Base-by-base conservation (phyloP, 1,140 invertebrate genomes). In the Bombus impatiens region DNA sequence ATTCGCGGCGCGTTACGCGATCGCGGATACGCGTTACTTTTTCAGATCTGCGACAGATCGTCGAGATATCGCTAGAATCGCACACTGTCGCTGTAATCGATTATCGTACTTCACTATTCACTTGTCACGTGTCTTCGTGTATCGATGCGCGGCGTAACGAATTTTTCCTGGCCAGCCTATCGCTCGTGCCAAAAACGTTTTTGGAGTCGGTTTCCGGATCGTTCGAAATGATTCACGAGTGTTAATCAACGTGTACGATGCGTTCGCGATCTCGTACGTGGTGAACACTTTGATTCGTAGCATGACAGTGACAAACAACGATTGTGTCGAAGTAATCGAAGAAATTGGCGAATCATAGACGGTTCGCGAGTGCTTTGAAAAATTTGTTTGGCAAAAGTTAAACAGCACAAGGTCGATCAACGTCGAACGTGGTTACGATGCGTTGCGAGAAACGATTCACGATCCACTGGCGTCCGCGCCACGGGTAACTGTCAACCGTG, bases 381-480 rank as follows among this genome's bases (percentile, higher is more conserved):
- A 59, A 72, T 62, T 62, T 70, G 37, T 57, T 82, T 89, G 88
- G 80, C 88, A 89, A 89, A 65, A 89, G 65, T 86, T 78, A 80
- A 84, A 72, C 72, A n/a, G 88, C 84, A 86, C 88, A 89, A 89
- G 88, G 88, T 89, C 88, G 84, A 77, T 13, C 80, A 59, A 82
- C 72, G 82, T 80, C 82, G 86, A 82, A 68, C 78, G 59, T 47
- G 82, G 71, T 37, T 18, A 42, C 71, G 78, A 57, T 53, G 47
- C 59, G 53, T 53, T 68, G 71, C 65, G 76, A 71, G 81, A 84
- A 83, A 88, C 77, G 71, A 42, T 78, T 75, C 82, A 59, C 71
- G 87, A 83, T 76, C 82, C 74, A 44, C 42, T 86, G 87, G 80
- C 84, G 79, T 81, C 62, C 84, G 80, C 77, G 84, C 71, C 84